phyloP scores from a whole-genome alignment of 2,113 vertebrate genomes.

The Brienomyrus brachyistius region DNA sequence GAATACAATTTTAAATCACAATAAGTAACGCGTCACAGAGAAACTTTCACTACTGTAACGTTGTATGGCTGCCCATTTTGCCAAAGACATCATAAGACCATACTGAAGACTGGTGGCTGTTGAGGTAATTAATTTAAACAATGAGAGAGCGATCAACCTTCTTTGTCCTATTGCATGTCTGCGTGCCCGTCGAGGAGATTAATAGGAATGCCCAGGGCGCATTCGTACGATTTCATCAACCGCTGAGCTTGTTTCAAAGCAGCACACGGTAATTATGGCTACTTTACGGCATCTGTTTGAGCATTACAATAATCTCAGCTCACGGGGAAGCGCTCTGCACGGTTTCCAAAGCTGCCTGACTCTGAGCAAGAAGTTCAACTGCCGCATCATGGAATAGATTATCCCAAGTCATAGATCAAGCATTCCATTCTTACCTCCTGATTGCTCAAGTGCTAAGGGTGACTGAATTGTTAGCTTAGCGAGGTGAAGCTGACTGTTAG shows the following conservation, averaged over 20 bases:
- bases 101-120: background rate
- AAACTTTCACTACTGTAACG: background rate
- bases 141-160: background rate
- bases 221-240: background rate
- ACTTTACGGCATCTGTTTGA: slow-evolving; percentile 1
- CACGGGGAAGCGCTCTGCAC: background rate
- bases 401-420: background rate
- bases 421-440: background rate
- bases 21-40: background rate
- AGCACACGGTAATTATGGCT: background rate
- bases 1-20: background rate
- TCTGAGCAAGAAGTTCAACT: background rate
- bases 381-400: background rate
- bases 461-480: background rate
- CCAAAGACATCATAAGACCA: background rate
- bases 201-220: background rate
- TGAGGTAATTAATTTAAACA: background rate
- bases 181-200: background rate
- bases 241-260: background rate
- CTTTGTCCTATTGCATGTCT: background rate
- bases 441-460: background rate
- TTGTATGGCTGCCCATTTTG: background rate
- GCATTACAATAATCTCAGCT: background rate
- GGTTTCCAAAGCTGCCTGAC: background rate
- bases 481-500: background rate